Base-by-base conservation (phyloP, 2,888 invertebrate species). In the Acanthosepion pharaonis region DNA sequence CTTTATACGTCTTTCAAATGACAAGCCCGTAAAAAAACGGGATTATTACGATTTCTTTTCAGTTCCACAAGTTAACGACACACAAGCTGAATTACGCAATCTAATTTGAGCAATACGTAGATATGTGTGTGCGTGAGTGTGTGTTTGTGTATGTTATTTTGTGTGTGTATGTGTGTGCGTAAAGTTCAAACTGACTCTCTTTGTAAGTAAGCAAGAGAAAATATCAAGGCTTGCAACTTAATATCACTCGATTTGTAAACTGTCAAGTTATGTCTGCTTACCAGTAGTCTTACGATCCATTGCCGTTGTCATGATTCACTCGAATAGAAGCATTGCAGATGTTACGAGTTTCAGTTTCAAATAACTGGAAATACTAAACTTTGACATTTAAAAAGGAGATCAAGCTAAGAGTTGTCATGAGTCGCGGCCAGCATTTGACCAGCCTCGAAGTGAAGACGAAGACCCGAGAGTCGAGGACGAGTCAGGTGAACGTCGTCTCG, bases 211-310 rank as follows among this genome's bases (percentile, higher is more conserved):
- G 78, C n/a, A n/a, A 78, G n/a, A 15, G n/a, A 23, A 78, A 78
- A 78, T 78, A 78, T 78, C 78, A 78, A 78, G 11, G 78, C n/a
- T 78, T 78, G 78, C n/a, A 78, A 78, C 78, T 78, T 78, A 78
- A 78, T 78, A n/a, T 78, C 78, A 33, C n/a, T 78, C 78, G 78
- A 78, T 78, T 78, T 78, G 78, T 78, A n/a, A 78, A 78, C 78
- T 78, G 78, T 78, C 78, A 78, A 78, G 78, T 33, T 15, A 78
- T n/a, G 18, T 78, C n/a, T 33, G 78, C 78, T 78, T 78, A n/a
- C 78, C 78, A 78, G 78, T 78, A 9, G 78, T 78, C 78, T 78
- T 78, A 78, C 78, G 78, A 78, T n/a, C 78, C 78, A n/a, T 33
- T 78, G 0, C 23, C 5, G 78, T 78, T 33, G n/a, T n/a, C n/a